These are phyloP conservation scores for Corythornis vintsioides DNA, from an alignment of 2,113 vertebrate genomes.

Conservation along the genomic window DNA sequence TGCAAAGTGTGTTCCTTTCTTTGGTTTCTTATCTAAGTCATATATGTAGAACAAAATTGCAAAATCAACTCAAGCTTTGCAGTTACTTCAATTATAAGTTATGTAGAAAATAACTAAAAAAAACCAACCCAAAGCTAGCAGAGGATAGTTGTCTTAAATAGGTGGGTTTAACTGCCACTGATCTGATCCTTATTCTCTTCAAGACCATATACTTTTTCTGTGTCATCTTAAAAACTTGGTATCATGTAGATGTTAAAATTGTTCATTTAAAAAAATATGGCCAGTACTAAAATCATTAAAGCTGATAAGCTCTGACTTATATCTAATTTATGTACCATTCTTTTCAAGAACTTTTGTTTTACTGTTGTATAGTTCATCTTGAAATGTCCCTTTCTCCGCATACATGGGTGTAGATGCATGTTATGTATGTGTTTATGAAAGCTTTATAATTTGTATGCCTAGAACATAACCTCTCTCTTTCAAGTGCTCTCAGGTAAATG, in stretches of 20 bases:
- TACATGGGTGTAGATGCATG: background rate
- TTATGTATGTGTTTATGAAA: background rate
- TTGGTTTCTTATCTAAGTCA: background rate
- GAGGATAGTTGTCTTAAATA: background rate
- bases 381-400: background rate
- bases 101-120: background rate
- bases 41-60: background rate
- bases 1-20: background rate
- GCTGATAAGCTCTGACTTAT: background rate
- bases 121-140: background rate
- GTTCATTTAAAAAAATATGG: background rate
- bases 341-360: background rate
- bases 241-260: background rate
- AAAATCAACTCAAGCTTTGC: background rate
- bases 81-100: background rate
- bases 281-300: background rate
- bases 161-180: background rate
- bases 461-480: background rate
- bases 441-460: accelerated
- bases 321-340: background rate
- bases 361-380: background rate
- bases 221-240: background rate
- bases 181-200: background rate
- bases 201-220: background rate
- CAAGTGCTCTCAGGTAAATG: background rate